Base-by-base conservation (phyloP, 2,113 vertebrate species). In the Melanocharis versteri region DNA sequence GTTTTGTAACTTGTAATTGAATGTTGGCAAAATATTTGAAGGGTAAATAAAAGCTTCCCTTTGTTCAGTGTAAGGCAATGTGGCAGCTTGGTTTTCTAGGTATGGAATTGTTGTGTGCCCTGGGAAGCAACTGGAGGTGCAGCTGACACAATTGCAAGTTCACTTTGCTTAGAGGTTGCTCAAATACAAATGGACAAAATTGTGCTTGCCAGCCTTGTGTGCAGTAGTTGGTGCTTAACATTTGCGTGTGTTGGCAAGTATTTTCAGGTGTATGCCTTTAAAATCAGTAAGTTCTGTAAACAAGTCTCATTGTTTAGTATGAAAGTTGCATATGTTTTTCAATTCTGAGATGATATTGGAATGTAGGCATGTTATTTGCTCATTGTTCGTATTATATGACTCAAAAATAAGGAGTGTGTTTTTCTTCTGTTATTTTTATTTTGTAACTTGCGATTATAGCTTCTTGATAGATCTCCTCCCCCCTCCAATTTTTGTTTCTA, bases 81-180 rank as follows among this genome's bases (percentile, higher is more conserved):
- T 65, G 0, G 0, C 22, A 54, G 35, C 62, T 54, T 54, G 23
- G 0, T 16, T 91, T 79, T 58, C 76, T 18, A 68, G 73, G 56
- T 39, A 60, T 4, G 18, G 8, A 56, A 6, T 84, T 88, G 23
- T 33, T 82, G 12, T 70, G 11, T 78, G 31, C 9, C 11, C 5
- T 47, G 28, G 42, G 13, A 70, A 83, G 31, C 33, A 89, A 11
- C 21, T n/a, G 47, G 19, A 87, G 40, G 33, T 79, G 23, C 39
- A 86, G 42, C 71, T 69, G 35, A 57, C 66, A 48, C 23, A 77
- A 37, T 35, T 77, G n/a, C 61, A 77, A 73, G 7, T 68, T 22
- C 8, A 3, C 11, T 64, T 77, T 76, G 20, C 35, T 65, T 79
- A 21, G 42, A 47, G 23, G 14, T 45, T 58, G 17, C 35, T 72